Base-by-base conservation (phyloP, 2,113 vertebrate species). In the Boleophthalmus pectinirostris region DNA sequence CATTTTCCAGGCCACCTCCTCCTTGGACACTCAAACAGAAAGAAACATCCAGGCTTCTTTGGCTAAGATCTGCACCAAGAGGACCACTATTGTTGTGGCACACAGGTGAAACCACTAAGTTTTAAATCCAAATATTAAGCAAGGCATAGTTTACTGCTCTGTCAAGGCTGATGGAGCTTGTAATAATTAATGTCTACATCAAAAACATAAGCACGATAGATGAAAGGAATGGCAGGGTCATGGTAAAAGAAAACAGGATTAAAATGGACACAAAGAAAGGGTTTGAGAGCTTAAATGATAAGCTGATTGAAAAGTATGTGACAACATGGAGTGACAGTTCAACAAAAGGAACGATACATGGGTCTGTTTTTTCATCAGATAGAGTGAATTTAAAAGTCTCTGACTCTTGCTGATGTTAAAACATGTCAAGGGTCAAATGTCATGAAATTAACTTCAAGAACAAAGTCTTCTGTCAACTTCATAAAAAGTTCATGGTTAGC, bases 41-140 rank as follows among this genome's bases (percentile, higher is more conserved):
- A 91, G 95, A 51, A 96, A 95, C 83, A 97, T 97, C 88, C 96
- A 98, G 83, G 91, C 95, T 9, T 97, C 96, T 6, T 84, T 97
- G 65, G 90, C 94, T 82, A 93, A 93, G 68, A 94, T 98, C 66
- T 98, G 96, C 2, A 67, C 92, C 70, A 91, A 93, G 78, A 94
- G 93, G 67, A 98, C 96, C 25, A 96, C 94, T 38, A 88, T 97
- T 0, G 91, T 97, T 0, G 95, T 98, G 46, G 95, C 96, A 54
- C 96, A 97, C 81, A 96, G 96, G 96, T 97, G 92, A 85, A 8
- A 1, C 2, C 33, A 33, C 15, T 33, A 61, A 9, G 18, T 33
- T 45, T 18, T 14, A 23, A 25, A 16, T 61, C 5, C 18, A 25
- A 23, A 25, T 29, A 61, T 61, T 12, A 43, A 11, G 2, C 14